A percentile compares a stretch with the other conserved stretches of the same genome.
These are phyloP conservation scores for Gari tellinella DNA, from an alignment of 2,888 invertebrate species.

Conservation along the genomic window DNA sequence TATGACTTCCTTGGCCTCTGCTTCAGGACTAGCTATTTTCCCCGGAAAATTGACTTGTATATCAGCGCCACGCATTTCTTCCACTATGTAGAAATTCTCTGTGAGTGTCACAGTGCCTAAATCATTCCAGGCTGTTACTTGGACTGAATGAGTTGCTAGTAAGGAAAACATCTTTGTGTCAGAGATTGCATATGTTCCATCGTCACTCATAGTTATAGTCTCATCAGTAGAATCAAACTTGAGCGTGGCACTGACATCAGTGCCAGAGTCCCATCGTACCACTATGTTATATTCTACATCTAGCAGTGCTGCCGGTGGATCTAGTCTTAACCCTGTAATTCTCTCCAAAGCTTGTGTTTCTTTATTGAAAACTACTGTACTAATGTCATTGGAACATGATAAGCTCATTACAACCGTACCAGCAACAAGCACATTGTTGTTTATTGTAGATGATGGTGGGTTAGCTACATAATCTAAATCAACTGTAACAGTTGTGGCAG, in stretches of 20 bases:
- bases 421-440: constrained; percentile 56
- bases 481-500: constrained; percentile 30
- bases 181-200: neutral
- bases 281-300: constrained; percentile 48
- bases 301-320: constrained; percentile 61
- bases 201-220: constrained; percentile 29
- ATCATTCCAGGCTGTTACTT: constrained; percentile 28
- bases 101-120: constrained; percentile 15
- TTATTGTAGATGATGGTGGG: constrained; percentile 25
- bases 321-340: constrained; percentile 67
- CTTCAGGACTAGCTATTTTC: constrained; percentile 7
- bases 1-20: constrained; percentile 52
- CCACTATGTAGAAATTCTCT: constrained; percentile 58
- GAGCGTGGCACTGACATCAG: constrained; percentile 56
- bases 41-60: constrained; percentile 23
- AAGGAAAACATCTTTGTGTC: neutral
- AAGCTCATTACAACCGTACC: constrained; percentile 60
- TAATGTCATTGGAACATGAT: constrained; percentile 70
- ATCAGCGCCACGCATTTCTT: constrained; percentile 41
- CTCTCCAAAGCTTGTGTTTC: constrained; percentile 65
- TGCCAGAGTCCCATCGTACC: constrained; percentile 62
- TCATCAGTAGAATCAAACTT: constrained; percentile 48
- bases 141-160: constrained; percentile 17
- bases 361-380: constrained; percentile 7
- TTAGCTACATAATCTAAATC: constrained; percentile 18